Percentiles rank a stretch among this genome's conserved stretches.
These are phyloP conservation scores for Cantharis lateralis DNA, from an alignment of 2,888 invertebrate genomes.

Conservation along the genomic window DNA sequence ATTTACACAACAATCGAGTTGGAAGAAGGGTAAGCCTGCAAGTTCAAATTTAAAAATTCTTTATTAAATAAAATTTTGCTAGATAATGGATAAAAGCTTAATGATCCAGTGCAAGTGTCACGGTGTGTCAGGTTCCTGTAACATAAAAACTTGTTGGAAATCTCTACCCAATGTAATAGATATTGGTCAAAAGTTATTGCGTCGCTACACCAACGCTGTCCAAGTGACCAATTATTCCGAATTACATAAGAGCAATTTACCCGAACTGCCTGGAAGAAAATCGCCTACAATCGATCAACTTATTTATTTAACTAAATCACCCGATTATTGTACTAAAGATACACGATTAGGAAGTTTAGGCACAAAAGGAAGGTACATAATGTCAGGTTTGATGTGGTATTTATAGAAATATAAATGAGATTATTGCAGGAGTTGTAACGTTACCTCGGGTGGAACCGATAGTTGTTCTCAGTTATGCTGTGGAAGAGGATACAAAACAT, in stretches of 20 bases:
- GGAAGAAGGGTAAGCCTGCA: conserved; percentile 74
- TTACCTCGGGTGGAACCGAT: conserved; percentile 67
- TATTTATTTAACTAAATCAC: conserved; percentile 77
- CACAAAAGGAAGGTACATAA: conserved; percentile 72
- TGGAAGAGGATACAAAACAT: conserved; percentile 76
- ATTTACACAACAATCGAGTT: conserved; percentile 77
- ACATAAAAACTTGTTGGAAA: conserved; percentile 81
- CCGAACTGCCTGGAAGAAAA: conserved; percentile 49
- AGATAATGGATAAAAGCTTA: conserved; percentile 68
- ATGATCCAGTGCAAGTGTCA: conserved; percentile 79
- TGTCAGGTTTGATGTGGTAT: neutral
- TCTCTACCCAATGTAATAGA: conserved; percentile 66
- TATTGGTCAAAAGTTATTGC: conserved; percentile 62
- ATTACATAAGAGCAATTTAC: conserved; percentile 34
- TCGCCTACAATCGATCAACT: conserved; percentile 63
- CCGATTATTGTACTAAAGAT: conserved; percentile 82
- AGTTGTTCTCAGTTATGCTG: conserved; percentile 84
- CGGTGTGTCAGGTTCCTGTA: conserved; percentile 83
- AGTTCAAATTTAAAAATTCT: neutral
- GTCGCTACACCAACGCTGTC: conserved; percentile 63
- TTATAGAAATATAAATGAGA: too few relatives aligned
- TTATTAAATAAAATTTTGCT: conserved; percentile 25
- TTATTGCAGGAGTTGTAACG: conserved; percentile 61
- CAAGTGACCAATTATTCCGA: conserved; percentile 50
- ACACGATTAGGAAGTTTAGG: conserved; percentile 75